Evolutionary conservation across 2,888 invertebrate species (phyloP).

Genomic region (Atethmia centrago): DNA sequence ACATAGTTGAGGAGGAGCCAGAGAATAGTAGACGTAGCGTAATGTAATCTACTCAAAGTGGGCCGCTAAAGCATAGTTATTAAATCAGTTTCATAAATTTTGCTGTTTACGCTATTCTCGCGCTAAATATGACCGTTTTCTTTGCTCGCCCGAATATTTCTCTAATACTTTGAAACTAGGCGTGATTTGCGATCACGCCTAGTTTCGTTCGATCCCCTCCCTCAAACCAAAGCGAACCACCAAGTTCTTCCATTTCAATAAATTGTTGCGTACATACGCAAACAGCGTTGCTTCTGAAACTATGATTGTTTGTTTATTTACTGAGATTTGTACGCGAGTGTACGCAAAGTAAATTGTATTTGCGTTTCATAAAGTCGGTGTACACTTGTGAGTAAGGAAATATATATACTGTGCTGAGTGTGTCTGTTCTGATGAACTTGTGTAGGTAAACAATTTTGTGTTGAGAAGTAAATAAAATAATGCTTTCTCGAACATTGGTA

Average conservation of each 20-base stretch:
- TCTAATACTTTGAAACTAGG: no score
- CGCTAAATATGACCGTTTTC: background rate
- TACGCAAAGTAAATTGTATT: conserved; percentile 54
- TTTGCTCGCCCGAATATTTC: background rate
- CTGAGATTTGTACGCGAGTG: conserved; percentile 31
- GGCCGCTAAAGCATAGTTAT: background rate
- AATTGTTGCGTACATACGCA: conserved; percentile 24
- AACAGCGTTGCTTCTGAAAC: conserved; percentile 43
- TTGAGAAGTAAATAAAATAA: background rate
- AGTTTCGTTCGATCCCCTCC: background rate
- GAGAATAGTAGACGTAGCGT: background rate
- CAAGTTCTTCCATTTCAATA: conserved; percentile 16
- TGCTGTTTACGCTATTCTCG: background rate
- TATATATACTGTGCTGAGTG: conserved; percentile 12
- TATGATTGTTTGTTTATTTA: conserved; percentile 53
- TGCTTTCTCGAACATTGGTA: background rate
- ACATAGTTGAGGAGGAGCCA: no score
- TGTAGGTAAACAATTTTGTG: conserved; percentile 1
- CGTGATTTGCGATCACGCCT: no score
- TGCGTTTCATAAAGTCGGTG: conserved; percentile 39
- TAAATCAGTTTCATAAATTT: no score
- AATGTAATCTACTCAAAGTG: background rate
- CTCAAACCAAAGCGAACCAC: background rate
- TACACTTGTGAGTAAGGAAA: conserved; percentile 14
- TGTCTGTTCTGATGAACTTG: conserved; percentile 22